Evolutionary conservation across 1,140 invertebrate species (phyloP), one percentile per base, ranked within the genome.

Genomic region (Glossosoma conforme): DNA sequence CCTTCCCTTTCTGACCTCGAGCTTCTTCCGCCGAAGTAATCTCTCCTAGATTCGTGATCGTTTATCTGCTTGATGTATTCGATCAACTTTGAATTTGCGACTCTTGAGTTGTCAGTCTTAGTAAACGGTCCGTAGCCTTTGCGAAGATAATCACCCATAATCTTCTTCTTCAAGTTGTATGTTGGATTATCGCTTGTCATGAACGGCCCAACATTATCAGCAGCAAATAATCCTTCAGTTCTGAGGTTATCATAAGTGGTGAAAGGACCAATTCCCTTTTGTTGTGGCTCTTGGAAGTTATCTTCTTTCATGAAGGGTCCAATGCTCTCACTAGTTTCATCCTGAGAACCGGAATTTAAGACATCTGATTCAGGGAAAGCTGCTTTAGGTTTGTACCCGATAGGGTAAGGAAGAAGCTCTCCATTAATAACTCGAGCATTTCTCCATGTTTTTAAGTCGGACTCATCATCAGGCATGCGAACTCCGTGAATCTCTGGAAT

Each of bases 401-500:
- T 74, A 35, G 82, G 80, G 60, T 84, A 84, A 36, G 83, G 80
- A 18, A 88, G 67, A 44, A 91, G 62, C 64, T 86, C 80, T 33
- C 86, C 85, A 59, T 92, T 91, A 18, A 92, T 87, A 1, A 93
- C 87, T 48, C 89, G 70, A 0, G 89, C 89, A 67, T 92, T 92
- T 38, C 89, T 76, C 88, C 88, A 93, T 1, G 80, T 84, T 61
- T 87, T 84, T 46, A 83, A 83, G 60, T 92, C 89, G 35, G 81
- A 80, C 35, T 88, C 86, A 44, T 89, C 86, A 58, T 93, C 89
- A 0, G 89, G 88, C 14, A 90, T 81, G 44, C 88, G 77, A 1
- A 87, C 77, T 0, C 89, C 89, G 44, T 88, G 83, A 21, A 92
- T 85, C 20, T 90, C 77, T 1, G 86, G 85, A 32, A 86, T 84